Evolutionary conservation across 2,797 vertebrate species (phyloP).

Genomic region (Chloroceryle amazona): DNA sequence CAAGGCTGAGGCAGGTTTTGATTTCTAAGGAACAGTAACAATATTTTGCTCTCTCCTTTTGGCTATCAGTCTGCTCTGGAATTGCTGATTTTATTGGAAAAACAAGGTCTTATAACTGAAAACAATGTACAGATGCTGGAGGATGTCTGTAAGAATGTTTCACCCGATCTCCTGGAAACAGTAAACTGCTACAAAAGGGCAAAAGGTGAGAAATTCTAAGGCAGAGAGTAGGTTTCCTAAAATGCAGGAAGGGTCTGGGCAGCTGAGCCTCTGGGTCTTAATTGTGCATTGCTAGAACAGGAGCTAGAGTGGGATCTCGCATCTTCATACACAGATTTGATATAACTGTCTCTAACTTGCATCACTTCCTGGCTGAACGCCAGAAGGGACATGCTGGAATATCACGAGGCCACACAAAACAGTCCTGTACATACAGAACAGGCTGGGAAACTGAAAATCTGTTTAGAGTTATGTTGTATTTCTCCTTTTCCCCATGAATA

Average conservation of each 20-base stretch:
- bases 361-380: background rate
- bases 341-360: background rate
- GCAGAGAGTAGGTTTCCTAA: background rate
- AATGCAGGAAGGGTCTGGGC: background rate
- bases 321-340: background rate
- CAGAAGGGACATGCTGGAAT: background rate
- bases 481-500: background rate
- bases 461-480: background rate
- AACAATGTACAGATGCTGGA: conserved; percentile 80
- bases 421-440: background rate
- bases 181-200: conserved; percentile 77
- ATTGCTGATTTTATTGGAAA: conserved; percentile 86
- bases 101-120: conserved; percentile 72
- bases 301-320: background rate
- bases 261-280: background rate
- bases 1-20: background rate
- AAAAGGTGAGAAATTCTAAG: conserved; percentile 66
- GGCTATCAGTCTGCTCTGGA: conserved; percentile 84
- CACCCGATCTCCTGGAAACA: conserved; percentile 73
- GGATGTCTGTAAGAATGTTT: background rate
- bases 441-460: background rate
- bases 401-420: background rate
- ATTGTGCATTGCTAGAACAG: background rate
- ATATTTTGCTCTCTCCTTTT: background rate
- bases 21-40: background rate